These are phyloP conservation scores for Falcaria lacertinaria DNA, from an alignment of 2,888 invertebrate genomes.

Conservation along the genomic window DNA sequence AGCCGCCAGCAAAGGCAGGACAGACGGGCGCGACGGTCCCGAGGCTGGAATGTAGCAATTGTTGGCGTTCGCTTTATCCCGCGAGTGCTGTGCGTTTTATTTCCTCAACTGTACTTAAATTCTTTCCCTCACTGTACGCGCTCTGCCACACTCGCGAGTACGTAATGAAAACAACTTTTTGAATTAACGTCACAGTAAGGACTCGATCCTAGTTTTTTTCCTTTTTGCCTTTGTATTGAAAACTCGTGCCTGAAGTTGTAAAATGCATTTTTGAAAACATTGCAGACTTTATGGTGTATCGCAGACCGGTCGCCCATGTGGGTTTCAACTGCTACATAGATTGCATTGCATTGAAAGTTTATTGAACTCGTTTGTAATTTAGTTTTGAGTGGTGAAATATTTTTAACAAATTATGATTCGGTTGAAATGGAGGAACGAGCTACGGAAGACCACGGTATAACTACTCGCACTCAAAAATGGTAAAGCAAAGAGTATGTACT, in stretches of 20 bases:
- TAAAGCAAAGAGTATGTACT: too few relatives aligned
- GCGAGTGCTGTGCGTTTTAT: slow-evolving; percentile 56
- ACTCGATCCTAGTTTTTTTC: slow-evolving; percentile 46
- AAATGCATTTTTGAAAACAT: slow-evolving; percentile 27
- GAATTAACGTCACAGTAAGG: slow-evolving; percentile 70
- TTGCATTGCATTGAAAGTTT: too few relatives aligned
- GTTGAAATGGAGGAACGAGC: too few relatives aligned
- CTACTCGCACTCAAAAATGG: too few relatives aligned
- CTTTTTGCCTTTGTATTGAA: slow-evolving; percentile 61
- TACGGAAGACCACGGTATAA: too few relatives aligned
- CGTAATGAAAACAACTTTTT: slow-evolving; percentile 75
- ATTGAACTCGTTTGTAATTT: too few relatives aligned
- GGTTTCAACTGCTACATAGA: too few relatives aligned
- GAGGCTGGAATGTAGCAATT: slow-evolving; percentile 68
- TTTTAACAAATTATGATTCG: too few relatives aligned
- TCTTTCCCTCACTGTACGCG: slow-evolving; percentile 57
- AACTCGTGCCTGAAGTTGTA: slow-evolving; percentile 51
- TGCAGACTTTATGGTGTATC: slow-evolving; percentile 3
- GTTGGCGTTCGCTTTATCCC: slow-evolving; percentile 60
- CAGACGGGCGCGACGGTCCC: slow-evolving; percentile 37
- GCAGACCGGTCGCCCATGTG: neutral
- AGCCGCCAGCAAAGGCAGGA: slow-evolving; percentile 20
- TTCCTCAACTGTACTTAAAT: slow-evolving; percentile 63
- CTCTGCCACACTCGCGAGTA: slow-evolving; percentile 53
- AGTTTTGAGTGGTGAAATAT: too few relatives aligned